phyloP scores from a whole-genome alignment of 2,888 invertebrate genomes.

The Torymus tubicola region DNA sequence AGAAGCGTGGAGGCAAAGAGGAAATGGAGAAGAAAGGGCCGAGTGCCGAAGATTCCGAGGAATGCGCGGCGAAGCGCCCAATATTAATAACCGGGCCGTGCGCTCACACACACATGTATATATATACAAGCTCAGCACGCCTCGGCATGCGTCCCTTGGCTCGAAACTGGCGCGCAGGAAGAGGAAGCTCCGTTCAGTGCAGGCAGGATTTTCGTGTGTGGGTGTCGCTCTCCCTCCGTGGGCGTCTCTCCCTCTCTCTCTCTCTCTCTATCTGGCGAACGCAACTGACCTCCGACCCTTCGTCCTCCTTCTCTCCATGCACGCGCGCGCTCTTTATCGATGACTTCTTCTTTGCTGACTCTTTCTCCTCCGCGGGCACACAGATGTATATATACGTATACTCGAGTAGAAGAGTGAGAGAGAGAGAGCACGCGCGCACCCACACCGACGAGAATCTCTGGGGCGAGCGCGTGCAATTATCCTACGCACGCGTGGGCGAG shows the following conservation, averaged over 20 bases:
- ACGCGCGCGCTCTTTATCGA: constrained; percentile 61
- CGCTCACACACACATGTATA: neutral
- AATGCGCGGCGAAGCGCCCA: constrained; percentile 57
- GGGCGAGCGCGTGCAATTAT: constrained; percentile 74
- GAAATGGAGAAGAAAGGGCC: constrained; percentile 51
- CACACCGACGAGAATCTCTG: constrained; percentile 37
- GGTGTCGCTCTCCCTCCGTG: constrained; percentile 73
- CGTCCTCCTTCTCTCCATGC: constrained; percentile 54
- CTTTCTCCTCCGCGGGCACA: constrained; percentile 16
- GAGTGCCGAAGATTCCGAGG: constrained; percentile 41
- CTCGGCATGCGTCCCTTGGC: neutral
- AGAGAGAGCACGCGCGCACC: constrained; percentile 60
- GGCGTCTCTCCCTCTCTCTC: constrained; percentile 70
- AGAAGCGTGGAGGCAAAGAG: neutral
- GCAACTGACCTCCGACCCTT: constrained; percentile 72
- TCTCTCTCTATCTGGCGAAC: neutral
- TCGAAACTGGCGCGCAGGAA: constrained; percentile 46
- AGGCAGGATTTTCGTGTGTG: constrained; percentile 72
- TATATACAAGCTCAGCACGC: neutral
- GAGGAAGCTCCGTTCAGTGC: constrained; percentile 57
- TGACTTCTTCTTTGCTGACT: constrained; percentile 57
- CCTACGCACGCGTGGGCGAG: constrained; percentile 75
- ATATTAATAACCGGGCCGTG: constrained; percentile 46
- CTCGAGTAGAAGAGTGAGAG: constrained; percentile 63
- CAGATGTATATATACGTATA: neutral